These are phyloP conservation scores for Balanococcus diminutus DNA, from an alignment of 2,888 invertebrate genomes.

Conservation along the genomic window DNA sequence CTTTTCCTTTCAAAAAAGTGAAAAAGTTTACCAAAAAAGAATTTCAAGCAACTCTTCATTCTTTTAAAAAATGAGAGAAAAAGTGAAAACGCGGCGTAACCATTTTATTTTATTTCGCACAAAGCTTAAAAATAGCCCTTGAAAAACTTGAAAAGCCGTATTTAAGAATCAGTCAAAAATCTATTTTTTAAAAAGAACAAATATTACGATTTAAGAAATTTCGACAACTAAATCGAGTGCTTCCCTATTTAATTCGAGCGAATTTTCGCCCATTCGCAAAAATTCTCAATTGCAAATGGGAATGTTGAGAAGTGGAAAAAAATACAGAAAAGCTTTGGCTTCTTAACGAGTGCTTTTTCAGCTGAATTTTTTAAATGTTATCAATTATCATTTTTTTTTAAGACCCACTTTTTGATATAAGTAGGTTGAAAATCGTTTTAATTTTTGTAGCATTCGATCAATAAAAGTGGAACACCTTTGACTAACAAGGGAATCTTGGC, in stretches of 20 bases:
- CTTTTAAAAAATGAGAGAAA: neutral
- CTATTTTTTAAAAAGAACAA: conserved; percentile 31
- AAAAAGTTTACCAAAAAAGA: neutral
- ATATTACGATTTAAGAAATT: conserved; percentile 24
- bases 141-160: conserved; percentile 21
- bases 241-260: neutral
- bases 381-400: no score
- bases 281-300: conserved; percentile 5
- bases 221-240: neutral
- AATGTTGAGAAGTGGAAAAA: neutral
- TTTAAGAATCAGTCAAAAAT: conserved; percentile 18
- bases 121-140: neutral
- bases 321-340: neutral
- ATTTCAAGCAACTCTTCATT: conserved; percentile 24
- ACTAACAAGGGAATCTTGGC: no score
- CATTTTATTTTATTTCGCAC: conserved; percentile 31
- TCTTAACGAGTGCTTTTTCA: neutral
- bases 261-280: neutral
- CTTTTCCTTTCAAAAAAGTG: neutral
- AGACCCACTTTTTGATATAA: no score
- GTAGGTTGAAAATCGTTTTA: neutral
- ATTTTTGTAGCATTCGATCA: no score
- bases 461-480: no score
- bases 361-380: neutral
- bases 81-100: conserved; percentile 8